These are phyloP conservation scores for Stichodactyla helianthus DNA, from an alignment of 64 coral and sea anemone genomes.

Conservation along the genomic window DNA sequence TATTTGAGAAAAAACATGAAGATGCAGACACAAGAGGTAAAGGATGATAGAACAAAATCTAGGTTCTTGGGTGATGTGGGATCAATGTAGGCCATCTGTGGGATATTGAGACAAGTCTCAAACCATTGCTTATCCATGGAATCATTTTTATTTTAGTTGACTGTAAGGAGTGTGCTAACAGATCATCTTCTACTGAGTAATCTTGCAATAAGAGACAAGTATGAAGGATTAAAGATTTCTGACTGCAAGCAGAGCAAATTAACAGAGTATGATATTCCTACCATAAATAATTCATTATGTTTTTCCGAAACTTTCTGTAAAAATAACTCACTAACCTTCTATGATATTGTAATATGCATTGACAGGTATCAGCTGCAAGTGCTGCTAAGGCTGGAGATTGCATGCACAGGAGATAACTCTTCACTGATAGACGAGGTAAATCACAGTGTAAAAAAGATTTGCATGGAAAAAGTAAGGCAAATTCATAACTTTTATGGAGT, in stretches of 20 bases:
- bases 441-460: not conserved
- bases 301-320: no score
- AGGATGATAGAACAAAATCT: not conserved
- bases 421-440: conserved; percentile 56
- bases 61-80: not conserved
- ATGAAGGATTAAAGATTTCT: conserved; percentile 29
- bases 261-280: conserved; percentile 47
- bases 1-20: not conserved
- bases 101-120: no score
- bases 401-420: conserved; percentile 11
- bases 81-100: not conserved
- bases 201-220: conserved; percentile 54
- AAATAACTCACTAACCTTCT: no score
- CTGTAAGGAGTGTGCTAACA: not conserved
- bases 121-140: not conserved
- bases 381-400: conserved; percentile 59
- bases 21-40: not conserved
- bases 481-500: no score
- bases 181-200: conserved; percentile 35
- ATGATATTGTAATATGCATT: not conserved
- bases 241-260: conserved; percentile 44
- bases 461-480: no score
- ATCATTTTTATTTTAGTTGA: not conserved
- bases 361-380: conserved; percentile 76
- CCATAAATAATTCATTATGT: not conserved